Conservation (phyloP, 1,140 invertebrate genomes). For the Calliphora vicina region DNA sequence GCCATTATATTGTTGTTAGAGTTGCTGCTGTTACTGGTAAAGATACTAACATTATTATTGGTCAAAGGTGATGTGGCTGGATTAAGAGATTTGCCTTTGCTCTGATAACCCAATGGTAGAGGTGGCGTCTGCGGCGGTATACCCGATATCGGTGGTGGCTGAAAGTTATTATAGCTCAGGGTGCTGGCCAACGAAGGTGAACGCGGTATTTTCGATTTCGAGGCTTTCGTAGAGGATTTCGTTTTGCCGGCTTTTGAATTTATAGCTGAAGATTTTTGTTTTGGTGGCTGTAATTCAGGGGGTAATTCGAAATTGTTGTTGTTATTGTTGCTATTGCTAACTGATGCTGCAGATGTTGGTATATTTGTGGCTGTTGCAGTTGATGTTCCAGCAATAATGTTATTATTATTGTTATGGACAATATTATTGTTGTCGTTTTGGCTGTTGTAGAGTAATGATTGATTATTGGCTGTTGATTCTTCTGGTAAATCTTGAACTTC, state of each 20-base stretch:
- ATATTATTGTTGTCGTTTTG: slow-evolving; percentile 43
- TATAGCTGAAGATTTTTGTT: slow-evolving; percentile 48
- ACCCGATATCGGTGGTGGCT: slow-evolving; percentile 39
- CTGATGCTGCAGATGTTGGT: slow-evolving; percentile 33
- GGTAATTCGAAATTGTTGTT: slow-evolving; percentile 43
- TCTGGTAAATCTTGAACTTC: slow-evolving; percentile 59
- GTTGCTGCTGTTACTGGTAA: slow-evolving; percentile 43
- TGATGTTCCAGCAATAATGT: slow-evolving; percentile 27
- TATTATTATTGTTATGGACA: slow-evolving; percentile 19
- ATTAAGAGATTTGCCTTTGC: slow-evolving; percentile 38
- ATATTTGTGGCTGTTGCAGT: slow-evolving; percentile 39
- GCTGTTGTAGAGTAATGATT: slow-evolving; percentile 38
- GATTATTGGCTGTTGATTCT: slow-evolving; percentile 52
- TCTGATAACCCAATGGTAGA: slow-evolving; percentile 53
- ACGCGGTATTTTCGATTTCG: slow-evolving; percentile 59
- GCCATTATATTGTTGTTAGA: slow-evolving; percentile 42
- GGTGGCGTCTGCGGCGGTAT: slow-evolving; percentile 60
- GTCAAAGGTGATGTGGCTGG: slow-evolving; percentile 39
- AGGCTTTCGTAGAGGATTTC: slow-evolving; percentile 38
- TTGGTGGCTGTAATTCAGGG: slow-evolving; percentile 57
- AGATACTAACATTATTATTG: slow-evolving; percentile 41
- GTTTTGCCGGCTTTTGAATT: slow-evolving; percentile 44
- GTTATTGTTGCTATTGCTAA: slow-evolving; percentile 30
- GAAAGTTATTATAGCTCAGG: slow-evolving; percentile 46
- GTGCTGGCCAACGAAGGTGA: slow-evolving; percentile 58